phyloP scores from a whole-genome alignment of 2,113 vertebrate genomes.

The Leucosticte australis region DNA sequence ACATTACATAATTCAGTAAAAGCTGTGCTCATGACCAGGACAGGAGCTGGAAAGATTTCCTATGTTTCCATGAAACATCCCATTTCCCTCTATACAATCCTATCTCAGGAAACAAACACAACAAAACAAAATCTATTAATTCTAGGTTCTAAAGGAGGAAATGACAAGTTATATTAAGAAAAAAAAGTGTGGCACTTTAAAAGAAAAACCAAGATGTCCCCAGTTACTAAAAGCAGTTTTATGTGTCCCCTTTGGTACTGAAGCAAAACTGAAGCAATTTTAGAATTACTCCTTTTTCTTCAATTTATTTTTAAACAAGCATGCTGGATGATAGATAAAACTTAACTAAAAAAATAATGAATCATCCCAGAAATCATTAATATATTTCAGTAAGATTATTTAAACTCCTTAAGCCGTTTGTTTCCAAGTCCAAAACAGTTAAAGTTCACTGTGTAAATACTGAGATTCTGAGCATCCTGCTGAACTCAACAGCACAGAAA shows the following conservation, averaged over 20 bases:
- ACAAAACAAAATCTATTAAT: conserved; percentile 37
- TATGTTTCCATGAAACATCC: conserved; percentile 28
- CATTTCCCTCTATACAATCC: conserved; percentile 57
- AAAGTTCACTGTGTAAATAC: background rate
- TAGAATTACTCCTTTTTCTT: background rate
- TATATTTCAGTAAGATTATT: background rate
- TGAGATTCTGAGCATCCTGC: background rate
- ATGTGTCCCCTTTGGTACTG: background rate
- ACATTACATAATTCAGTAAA: background rate
- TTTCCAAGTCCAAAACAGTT: background rate
- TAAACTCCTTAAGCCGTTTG: background rate
- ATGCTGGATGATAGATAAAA: background rate
- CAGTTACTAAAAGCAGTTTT: background rate
- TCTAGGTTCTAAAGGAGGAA: conserved; percentile 42
- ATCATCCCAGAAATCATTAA: background rate
- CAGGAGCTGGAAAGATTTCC: conserved; percentile 30
- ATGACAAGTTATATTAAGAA: conserved; percentile 38
- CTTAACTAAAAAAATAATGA: background rate
- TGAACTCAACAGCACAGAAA: background rate
- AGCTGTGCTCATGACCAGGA: background rate
- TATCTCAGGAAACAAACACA: conserved; percentile 49
- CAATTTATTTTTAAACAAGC: background rate
- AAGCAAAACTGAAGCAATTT: background rate
- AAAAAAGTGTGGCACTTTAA: background rate
- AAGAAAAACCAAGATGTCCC: background rate